Base-by-base conservation (phyloP, 2,888 invertebrate genomes). In the Drosophila lutescens region DNA sequence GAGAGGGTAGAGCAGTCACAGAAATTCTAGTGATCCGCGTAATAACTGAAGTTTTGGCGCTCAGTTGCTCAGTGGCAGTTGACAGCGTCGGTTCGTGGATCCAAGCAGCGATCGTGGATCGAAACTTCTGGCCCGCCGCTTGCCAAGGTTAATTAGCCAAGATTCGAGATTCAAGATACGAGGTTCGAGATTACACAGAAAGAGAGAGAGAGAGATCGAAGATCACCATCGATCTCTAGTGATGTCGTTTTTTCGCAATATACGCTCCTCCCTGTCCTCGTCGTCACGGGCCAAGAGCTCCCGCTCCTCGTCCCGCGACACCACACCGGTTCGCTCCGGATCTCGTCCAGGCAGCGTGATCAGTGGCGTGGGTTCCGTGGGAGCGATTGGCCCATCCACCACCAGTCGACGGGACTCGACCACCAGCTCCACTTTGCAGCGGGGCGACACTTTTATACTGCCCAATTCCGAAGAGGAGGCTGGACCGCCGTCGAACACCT, bases 231-330 rank as follows among this genome's bases (percentile, higher is more conserved):
- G 32, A 75, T 44, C 34, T 12, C 46, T 5, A 36, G 61, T 51
- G 68, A 92, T 92, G 91, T 91, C 91, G 68, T 92, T 92, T 78
- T 89, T 92, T 79, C 91, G 91, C 74, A 91, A 89, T 69, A 87
- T 92, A 58, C 92, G 91, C 67, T 87, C 90, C 51, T 89, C 91
- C 47, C 79, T 91, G 58, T 87, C 80, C 34, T 55, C 88, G 2
- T 72, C 70, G 56, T 79, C 86, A 20, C 89, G 90, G 63, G 88
- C 88, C 71, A 90, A 88, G 78, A 91, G 89, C 7, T 69, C 57
- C 74, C 84, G 89, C 38, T 69, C 57, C 76, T 85, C 90, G 23
- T 90, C 92, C 58, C 91, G 92, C 57, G 92, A 91, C 26, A 89
- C 90, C 49, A 91, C 91, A 20, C 91, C 91, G 2, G 91, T 90